These are phyloP conservation scores for Sitta carolinensis DNA, from an alignment of 2,797 vertebrate genomes.

Conservation along the genomic window DNA sequence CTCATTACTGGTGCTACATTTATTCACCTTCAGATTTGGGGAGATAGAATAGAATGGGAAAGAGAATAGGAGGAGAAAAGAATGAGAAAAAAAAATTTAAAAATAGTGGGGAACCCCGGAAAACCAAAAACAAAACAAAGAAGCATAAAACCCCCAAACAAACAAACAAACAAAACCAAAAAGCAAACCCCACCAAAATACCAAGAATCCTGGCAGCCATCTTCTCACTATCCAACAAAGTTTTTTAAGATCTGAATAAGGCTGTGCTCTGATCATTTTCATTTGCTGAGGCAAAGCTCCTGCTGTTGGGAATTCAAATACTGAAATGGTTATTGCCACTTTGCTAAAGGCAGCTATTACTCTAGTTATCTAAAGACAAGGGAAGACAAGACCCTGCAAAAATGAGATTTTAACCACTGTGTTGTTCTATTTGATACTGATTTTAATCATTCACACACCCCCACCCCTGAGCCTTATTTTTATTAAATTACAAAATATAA, in stretches of 20 bases:
- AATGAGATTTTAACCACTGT: conserved; percentile 55
- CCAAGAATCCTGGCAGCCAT: conserved; percentile 24
- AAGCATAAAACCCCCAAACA: background rate
- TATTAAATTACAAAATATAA: conserved; percentile 59
- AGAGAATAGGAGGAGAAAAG: background rate
- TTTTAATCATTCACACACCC: background rate
- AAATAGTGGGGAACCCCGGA: accelerated
- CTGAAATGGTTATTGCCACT: conserved; percentile 32
- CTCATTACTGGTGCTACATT: conserved; percentile 58
- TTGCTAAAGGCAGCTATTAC: conserved; percentile 54
- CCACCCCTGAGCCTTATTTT: background rate
- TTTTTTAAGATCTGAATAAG: conserved; percentile 59
- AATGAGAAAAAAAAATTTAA: background rate
- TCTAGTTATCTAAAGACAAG: conserved; percentile 57
- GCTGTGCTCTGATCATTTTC: conserved; percentile 31
- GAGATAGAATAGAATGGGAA: too few relatives aligned
- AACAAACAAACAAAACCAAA: background rate
- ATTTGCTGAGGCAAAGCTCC: conserved; percentile 35
- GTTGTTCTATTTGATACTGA: conserved; percentile 46
- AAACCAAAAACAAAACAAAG: background rate
- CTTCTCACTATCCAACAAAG: background rate
- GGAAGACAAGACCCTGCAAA: conserved; percentile 45
- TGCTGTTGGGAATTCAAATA: conserved; percentile 55
- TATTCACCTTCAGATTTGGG: conserved; percentile 50
- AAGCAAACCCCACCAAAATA: background rate